phyloP scores from a whole-genome alignment of 2,113 vertebrate species.

The Amblyopsis rosae region DNA sequence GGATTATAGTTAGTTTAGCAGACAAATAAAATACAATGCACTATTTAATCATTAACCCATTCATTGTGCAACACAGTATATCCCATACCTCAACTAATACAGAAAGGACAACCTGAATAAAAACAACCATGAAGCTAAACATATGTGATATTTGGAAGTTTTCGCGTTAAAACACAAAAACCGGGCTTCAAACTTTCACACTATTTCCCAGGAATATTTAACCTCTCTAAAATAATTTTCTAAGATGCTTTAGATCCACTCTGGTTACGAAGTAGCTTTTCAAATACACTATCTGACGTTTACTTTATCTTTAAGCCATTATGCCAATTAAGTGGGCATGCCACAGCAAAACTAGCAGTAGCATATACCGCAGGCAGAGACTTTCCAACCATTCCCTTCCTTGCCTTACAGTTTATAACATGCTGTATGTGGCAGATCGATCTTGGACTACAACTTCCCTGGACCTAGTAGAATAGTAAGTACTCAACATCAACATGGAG shows the following conservation, averaged over 20 bases:
- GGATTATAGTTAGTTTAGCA: conserved; percentile 18
- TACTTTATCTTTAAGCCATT: conserved; percentile 6
- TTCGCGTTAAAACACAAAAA: not conserved
- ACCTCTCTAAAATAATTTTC: conserved; percentile 4
- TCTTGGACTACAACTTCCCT: not conserved
- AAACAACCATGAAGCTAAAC: not conserved
- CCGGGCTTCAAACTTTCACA: not conserved
- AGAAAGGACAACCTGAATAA: not conserved
- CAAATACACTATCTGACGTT: not conserved
- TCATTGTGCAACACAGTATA: conserved; percentile 17
- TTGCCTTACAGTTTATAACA: no score
- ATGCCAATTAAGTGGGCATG: not conserved
- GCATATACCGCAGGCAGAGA: not conserved
- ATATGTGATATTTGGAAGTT: no score
- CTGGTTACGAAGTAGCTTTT: not conserved
- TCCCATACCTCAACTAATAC: conserved; percentile 13
- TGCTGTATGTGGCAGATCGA: not conserved
- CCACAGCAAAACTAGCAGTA: not conserved
- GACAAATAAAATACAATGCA: conserved; percentile 45
- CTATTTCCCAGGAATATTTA: conserved; percentile 1
- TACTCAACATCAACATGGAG: no score
- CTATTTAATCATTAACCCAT: conserved; percentile 26
- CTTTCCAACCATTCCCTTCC: not conserved
- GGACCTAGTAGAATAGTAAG: no score
- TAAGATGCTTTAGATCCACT: not conserved